Conservation (phyloP, 35 echinoderm and acorn worm genomes). For the Ophiothrix spiculata region DNA sequence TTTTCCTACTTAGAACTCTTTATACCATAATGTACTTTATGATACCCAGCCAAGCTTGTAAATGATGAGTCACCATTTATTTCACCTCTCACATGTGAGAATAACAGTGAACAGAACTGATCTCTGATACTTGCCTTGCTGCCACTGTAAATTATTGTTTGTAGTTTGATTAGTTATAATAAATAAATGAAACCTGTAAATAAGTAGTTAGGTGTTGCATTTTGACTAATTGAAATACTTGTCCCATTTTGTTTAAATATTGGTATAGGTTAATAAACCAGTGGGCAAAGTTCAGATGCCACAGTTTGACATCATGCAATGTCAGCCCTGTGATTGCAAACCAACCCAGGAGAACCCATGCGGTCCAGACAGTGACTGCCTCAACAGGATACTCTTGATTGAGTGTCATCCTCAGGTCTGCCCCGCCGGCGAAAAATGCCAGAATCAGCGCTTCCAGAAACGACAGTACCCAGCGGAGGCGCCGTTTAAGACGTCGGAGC, state of each 20-base stretch:
- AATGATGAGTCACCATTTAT: neutral
- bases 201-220: no score
- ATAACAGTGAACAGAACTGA: neutral
- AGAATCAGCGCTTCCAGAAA: conserved; percentile 96
- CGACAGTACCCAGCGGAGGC: conserved; percentile 60
- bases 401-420: conserved; percentile 96
- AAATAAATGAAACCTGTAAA: no score
- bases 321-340: conserved; percentile 88
- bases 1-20: no score
- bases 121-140: no score
- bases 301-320: conserved; percentile 87
- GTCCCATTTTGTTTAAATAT: no score
- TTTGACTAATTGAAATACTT: no score
- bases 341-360: conserved; percentile 80
- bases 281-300: conserved; percentile 95
- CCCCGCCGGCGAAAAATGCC: conserved; percentile 85
- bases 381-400: conserved; percentile 93
- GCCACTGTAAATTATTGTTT: no score
- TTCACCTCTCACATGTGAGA: neutral
- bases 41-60: no score
- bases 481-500: conserved; percentile 57
- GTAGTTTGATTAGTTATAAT: no score
- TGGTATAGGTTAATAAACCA: conserved; percentile 86
- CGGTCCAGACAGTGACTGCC: conserved; percentile 77
- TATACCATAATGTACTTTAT: no score